Percentiles rank a stretch among this genome's conserved stretches.
Conservation (phyloP, 2,797 vertebrate species). For the Falco berigora region DNA sequence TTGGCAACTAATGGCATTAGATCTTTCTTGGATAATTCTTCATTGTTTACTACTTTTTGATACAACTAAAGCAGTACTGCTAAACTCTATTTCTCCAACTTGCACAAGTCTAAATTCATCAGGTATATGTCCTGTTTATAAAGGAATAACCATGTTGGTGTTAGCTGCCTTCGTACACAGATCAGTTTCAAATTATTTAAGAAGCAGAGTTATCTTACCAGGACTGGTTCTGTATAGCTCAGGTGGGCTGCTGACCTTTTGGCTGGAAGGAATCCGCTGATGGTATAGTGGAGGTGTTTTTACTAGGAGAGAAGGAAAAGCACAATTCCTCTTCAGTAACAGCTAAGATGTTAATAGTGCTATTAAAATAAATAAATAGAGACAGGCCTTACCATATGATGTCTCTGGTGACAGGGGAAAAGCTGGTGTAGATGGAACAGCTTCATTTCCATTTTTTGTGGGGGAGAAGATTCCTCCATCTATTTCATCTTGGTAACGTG, state of each 20-base stretch:
- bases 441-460: constrained; percentile 69
- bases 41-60: constrained; percentile 64
- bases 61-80: not conserved
- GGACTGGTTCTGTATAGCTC: constrained; percentile 70
- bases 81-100: not conserved
- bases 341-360: not conserved
- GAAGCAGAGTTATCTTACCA: constrained; percentile 66
- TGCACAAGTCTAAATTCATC: not conserved
- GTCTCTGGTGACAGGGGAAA: constrained; percentile 85
- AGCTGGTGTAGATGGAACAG: constrained; percentile 75
- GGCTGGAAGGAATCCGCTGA: constrained; percentile 45
- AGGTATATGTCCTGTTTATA: not conserved
- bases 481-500: constrained; percentile 68
- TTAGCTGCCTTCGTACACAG: not conserved
- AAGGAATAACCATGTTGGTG: not conserved
- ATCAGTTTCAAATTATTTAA: not conserved
- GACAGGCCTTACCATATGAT: constrained; percentile 55
- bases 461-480: constrained; percentile 63
- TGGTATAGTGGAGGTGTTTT: constrained; percentile 71
- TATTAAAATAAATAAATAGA: not conserved
- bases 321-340: not conserved
- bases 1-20: not conserved
- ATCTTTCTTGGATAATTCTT: not conserved
- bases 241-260: constrained; percentile 25
- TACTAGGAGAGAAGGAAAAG: constrained; percentile 67